A percentile compares a stretch with the other conserved stretches of the same genome.
These are phyloP conservation scores for Cephus nigrinus DNA, from an alignment of 2,888 invertebrate genomes.

Conservation along the genomic window DNA sequence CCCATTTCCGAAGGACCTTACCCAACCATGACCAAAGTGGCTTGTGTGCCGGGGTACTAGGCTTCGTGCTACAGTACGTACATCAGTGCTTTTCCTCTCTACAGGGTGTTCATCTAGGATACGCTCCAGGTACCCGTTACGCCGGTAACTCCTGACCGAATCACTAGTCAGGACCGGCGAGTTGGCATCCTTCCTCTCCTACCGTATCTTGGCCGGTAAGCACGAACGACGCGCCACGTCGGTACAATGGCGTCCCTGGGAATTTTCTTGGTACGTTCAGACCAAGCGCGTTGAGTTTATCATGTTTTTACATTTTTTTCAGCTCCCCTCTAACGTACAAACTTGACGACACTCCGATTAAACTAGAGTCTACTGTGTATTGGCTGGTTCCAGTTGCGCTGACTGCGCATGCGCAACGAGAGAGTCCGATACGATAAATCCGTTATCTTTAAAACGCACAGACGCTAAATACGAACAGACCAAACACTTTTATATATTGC, in stretches of 20 bases:
- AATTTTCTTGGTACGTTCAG: not conserved
- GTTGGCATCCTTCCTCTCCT: not conserved
- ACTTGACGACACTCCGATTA: not conserved
- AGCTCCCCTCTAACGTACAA: not conserved
- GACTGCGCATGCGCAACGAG: constrained; percentile 40
- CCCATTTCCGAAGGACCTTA: constrained; percentile 63
- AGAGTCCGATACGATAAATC: constrained; percentile 58
- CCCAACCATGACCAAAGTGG: constrained; percentile 58
- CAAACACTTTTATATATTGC: constrained; percentile 15
- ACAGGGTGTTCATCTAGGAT: not conserved
- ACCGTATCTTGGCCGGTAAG: not conserved
- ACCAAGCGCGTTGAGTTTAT: not conserved
- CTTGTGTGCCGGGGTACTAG: constrained; percentile 22
- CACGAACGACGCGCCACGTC: not conserved
- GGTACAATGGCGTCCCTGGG: not conserved
- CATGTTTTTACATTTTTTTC: not conserved
- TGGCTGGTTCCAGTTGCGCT: not conserved
- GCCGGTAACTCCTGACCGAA: not conserved
- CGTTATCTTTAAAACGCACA: constrained; percentile 48
- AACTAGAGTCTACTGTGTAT: not conserved
- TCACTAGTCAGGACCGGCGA: not conserved
- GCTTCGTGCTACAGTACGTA: not conserved
- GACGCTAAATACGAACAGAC: not conserved
- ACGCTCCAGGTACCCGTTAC: not conserved
- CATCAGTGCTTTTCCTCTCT: constrained; percentile 4